Percentiles rank a stretch among this genome's conserved stretches.
Evolutionary conservation across 2,888 invertebrate genomes (phyloP).

Genomic region (Hartigia nigra): DNA sequence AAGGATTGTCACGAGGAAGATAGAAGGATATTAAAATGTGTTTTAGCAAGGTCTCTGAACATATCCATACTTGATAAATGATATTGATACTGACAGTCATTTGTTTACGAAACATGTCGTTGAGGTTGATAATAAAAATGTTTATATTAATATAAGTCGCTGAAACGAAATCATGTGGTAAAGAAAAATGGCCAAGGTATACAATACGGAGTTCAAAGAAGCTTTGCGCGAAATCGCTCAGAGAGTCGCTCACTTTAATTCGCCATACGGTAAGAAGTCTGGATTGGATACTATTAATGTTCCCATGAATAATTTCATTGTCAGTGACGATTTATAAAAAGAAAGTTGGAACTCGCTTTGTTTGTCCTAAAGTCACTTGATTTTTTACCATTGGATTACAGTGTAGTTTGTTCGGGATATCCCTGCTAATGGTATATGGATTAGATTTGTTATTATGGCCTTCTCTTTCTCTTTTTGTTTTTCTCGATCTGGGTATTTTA

Average conservation of each 20-base stretch:
- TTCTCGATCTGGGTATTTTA: background rate
- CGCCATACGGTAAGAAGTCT: constrained; percentile 41
- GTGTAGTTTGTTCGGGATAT: background rate
- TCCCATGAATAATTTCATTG: constrained; percentile 27
- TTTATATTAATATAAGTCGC: background rate
- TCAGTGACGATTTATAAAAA: background rate
- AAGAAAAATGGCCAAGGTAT: constrained; percentile 41
- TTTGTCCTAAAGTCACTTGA: background rate
- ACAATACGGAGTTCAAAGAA: constrained; percentile 48
- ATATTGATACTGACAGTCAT: background rate
- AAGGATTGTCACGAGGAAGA: background rate
- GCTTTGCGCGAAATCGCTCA: constrained; percentile 50
- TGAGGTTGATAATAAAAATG: background rate
- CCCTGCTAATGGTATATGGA: background rate
- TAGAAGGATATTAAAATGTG: background rate
- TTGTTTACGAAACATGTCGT: background rate
- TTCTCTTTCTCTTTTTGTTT: background rate
- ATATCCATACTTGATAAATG: background rate
- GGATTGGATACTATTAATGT: background rate
- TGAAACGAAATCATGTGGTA: background rate
- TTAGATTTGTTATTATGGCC: background rate
- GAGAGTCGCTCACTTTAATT: constrained; percentile 42
- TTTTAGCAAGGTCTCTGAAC: background rate
- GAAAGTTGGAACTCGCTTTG: background rate
- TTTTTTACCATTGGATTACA: background rate